Evolutionary conservation across 2,113 vertebrate genomes (phyloP).

Genomic region (Hippocampus barbouri): DNA sequence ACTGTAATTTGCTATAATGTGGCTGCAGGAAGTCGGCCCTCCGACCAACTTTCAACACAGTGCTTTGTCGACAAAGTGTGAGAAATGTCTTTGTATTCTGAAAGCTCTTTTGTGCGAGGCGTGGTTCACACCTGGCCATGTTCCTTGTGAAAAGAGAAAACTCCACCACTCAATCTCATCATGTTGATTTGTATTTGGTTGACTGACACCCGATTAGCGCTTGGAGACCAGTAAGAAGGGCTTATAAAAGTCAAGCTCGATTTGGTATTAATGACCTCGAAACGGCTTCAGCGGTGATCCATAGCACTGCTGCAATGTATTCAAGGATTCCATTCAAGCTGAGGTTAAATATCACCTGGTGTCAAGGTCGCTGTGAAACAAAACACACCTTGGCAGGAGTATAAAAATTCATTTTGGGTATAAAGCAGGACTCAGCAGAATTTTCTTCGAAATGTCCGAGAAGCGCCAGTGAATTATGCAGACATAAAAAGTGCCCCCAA

Average conservation of each 20-base stretch:
- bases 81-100: too few relatives aligned
- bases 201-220: too few relatives aligned
- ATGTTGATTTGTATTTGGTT: too few relatives aligned
- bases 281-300: too few relatives aligned
- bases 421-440: constrained; percentile 52
- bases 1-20: not conserved
- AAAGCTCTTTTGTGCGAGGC: too few relatives aligned
- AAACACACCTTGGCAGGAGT: constrained; percentile 50
- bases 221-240: too few relatives aligned
- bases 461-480: constrained; percentile 29
- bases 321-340: constrained; percentile 13
- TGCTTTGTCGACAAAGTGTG: not conserved
- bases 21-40: not conserved
- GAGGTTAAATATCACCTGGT: constrained; percentile 45
- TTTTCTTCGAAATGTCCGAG: constrained; percentile 45
- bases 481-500: constrained; percentile 57
- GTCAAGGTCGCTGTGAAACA: constrained; percentile 63
- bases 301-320: too few relatives aligned
- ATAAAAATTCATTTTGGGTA: constrained; percentile 60
- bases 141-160: too few relatives aligned
- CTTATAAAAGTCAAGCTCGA: too few relatives aligned
- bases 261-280: too few relatives aligned
- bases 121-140: too few relatives aligned
- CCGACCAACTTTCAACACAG: not conserved
- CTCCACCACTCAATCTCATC: too few relatives aligned